phyloP scores from a whole-genome alignment of 2,888 invertebrate species.

The Pollenia angustigena region DNA sequence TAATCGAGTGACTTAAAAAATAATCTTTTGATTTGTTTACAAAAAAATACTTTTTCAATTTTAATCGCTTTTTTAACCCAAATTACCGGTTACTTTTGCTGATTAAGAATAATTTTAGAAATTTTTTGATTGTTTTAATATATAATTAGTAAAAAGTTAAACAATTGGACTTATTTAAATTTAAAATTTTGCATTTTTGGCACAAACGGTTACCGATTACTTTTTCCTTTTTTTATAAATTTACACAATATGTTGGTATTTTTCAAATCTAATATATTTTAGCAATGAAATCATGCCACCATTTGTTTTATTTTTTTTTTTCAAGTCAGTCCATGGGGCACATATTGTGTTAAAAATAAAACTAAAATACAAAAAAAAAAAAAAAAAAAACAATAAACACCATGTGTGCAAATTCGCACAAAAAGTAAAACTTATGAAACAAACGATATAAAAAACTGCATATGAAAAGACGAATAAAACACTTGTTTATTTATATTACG shows the following conservation, averaged over 20 bases:
- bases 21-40: no score
- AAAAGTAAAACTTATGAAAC: neutral
- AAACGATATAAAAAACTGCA: slow-evolving; percentile 36
- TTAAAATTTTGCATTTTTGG: neutral
- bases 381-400: slow-evolving; percentile 27
- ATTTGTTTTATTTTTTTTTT: slow-evolving; percentile 4
- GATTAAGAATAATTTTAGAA: no score
- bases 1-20: no score
- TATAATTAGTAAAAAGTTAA: no score
- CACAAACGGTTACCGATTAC: no score
- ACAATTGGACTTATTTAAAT: no score
- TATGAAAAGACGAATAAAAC: slow-evolving; percentile 44
- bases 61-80: no score
- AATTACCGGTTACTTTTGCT: no score
- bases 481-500: slow-evolving; percentile 55
- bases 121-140: no score
- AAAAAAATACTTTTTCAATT: no score
- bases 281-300: slow-evolving; percentile 46
- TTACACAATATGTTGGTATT: neutral
- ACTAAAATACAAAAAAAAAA: slow-evolving; percentile 6
- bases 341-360: slow-evolving; percentile 47
- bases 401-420: slow-evolving; percentile 57
- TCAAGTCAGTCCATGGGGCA: slow-evolving; percentile 58
- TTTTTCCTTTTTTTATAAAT: neutral
- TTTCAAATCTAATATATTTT: slow-evolving; percentile 30